Evolutionary conservation across 2,113 vertebrate genomes (phyloP).

Genomic region (Paralichthys olivaceus): DNA sequence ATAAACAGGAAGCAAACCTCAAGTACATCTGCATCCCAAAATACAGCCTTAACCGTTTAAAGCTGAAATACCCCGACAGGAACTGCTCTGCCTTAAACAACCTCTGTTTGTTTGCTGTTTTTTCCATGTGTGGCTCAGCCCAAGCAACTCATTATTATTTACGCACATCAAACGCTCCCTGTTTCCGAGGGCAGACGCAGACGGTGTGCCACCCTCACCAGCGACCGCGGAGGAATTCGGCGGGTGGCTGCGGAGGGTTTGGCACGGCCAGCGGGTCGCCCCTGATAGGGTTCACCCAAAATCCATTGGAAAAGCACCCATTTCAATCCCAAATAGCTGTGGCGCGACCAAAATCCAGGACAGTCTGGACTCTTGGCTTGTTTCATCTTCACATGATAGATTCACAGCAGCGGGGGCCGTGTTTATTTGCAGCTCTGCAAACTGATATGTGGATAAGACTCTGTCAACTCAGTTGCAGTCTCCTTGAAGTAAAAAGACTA

Average conservation of each 20-base stretch:
- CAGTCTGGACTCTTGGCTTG: constrained; percentile 43
- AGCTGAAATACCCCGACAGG: constrained; percentile 61
- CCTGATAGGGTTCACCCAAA: constrained; percentile 66
- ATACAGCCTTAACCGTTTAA: constrained; percentile 56
- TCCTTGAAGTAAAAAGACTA: constrained; percentile 13
- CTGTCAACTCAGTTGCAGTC: constrained; percentile 15
- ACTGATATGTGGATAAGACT: constrained; percentile 14
- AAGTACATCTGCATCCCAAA: constrained; percentile 59
- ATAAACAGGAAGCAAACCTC: constrained; percentile 64
- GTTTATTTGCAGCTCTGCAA: constrained; percentile 57
- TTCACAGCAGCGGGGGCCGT: constrained; percentile 1
- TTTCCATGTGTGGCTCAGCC: constrained; percentile 64
- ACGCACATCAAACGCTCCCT: constrained; percentile 77
- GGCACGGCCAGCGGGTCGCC: constrained; percentile 40
- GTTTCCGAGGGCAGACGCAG: constrained; percentile 70
- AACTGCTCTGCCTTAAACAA: constrained; percentile 79
- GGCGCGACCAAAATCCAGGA: constrained; percentile 57
- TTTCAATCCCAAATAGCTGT: constrained; percentile 76
- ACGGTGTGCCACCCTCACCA: constrained; percentile 66
- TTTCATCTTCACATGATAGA: constrained; percentile 55
- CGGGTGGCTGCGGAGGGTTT: constrained; percentile 56
- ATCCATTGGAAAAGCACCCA: constrained; percentile 55
- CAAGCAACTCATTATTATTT: constrained; percentile 76
- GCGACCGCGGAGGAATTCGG: constrained; percentile 69
- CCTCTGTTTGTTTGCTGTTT: constrained; percentile 78